Conservation (phyloP, 2,797 vertebrate species). For the Enteromius anoplus region DNA sequence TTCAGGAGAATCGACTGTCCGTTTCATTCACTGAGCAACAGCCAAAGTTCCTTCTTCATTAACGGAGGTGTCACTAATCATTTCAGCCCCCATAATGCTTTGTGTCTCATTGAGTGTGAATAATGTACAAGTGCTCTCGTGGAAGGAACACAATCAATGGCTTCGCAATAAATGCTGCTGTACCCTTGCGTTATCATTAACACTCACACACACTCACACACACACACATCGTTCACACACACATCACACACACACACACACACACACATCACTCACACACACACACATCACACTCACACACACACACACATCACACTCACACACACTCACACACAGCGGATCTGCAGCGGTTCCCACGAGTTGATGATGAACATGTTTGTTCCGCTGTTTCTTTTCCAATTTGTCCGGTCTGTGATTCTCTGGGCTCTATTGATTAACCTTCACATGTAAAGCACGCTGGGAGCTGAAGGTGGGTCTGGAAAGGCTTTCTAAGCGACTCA, state of each 20-base stretch:
- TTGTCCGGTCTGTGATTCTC: constrained; percentile 42
- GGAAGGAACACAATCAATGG: constrained; percentile 46
- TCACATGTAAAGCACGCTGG: constrained; percentile 59
- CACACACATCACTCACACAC: background rate
- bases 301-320: background rate
- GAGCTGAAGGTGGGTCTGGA: constrained; percentile 63
- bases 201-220: background rate
- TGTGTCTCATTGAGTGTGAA: constrained; percentile 23
- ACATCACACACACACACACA: background rate
- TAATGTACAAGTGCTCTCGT: background rate
- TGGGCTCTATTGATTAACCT: constrained; percentile 63
- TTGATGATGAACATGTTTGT: constrained; percentile 52
- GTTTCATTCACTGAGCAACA: constrained; percentile 45
- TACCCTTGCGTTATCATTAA: background rate
- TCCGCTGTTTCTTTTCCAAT: constrained; percentile 42
- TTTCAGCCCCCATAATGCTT: constrained; percentile 21
- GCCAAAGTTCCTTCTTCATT: constrained; percentile 41
- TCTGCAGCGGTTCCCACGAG: constrained; percentile 34
- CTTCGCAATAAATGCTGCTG: constrained; percentile 23
- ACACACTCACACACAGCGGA: background rate
- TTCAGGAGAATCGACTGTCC: constrained; percentile 44
- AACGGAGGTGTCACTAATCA: constrained; percentile 41
- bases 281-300: background rate
- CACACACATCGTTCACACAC: too few relatives aligned
- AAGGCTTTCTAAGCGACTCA: constrained; percentile 54